Conservation (phyloP, 2,888 invertebrate genomes). For the Eurois occulta region DNA sequence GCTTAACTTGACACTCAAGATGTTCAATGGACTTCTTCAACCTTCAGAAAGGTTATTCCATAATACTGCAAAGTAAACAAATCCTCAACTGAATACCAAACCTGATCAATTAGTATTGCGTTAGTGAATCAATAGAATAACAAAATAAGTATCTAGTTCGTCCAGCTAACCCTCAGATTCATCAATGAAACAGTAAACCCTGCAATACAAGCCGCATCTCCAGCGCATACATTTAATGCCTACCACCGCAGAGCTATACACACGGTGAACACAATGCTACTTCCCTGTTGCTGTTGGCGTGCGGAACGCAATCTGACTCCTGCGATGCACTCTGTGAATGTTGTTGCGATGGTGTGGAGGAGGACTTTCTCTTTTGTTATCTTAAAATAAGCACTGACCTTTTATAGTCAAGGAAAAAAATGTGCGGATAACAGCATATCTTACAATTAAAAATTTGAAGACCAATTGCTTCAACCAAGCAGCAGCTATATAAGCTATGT, state of each 20-base stretch:
- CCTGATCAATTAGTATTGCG: not conserved
- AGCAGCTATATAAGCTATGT: not conserved
- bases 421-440: no score
- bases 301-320: constrained; percentile 63
- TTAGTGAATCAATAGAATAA: not conserved
- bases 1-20: not conserved
- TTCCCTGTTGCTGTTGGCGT: constrained; percentile 76
- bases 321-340: constrained; percentile 51
- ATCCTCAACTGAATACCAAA: not conserved
- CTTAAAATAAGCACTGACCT: not conserved
- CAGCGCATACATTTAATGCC: constrained; percentile 34
- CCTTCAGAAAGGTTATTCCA: not conserved
- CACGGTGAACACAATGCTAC: constrained; percentile 57
- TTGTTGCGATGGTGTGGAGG: constrained; percentile 15
- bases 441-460: no score
- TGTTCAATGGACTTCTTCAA: not conserved
- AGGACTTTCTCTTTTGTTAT: not conserved
- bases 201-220: constrained; percentile 13
- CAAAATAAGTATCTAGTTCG: not conserved
- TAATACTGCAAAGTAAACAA: not conserved
- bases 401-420: not conserved
- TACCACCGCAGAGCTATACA: constrained; percentile 12
- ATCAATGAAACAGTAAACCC: constrained; percentile 55
- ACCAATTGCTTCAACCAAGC: no score
- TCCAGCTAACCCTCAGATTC: not conserved